Percentiles rank a stretch among this genome's conserved stretches.
phyloP scores from a whole-genome alignment of 1,140 invertebrate genomes.

The Aphelinus atriplicis region DNA sequence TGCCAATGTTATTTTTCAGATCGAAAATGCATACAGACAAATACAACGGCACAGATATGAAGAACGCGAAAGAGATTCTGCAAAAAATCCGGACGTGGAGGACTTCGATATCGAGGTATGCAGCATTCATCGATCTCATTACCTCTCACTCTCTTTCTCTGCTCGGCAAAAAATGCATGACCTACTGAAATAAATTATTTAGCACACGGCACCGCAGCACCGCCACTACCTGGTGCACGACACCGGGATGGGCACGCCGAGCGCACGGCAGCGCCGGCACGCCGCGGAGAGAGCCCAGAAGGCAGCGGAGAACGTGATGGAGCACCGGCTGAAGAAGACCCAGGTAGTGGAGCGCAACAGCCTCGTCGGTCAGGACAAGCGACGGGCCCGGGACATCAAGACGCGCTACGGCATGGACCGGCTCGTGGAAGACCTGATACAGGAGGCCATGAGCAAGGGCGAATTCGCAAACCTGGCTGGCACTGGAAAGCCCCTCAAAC shows the following conservation, averaged over 20 bases:
- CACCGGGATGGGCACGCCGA: conserved; percentile 79
- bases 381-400: conserved; percentile 75
- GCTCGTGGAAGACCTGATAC: conserved; percentile 89
- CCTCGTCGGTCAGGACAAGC: conserved; percentile 72
- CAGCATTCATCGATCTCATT: neutral
- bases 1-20: conserved; percentile 48
- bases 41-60: conserved; percentile 59
- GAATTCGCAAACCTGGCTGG: conserved; percentile 87
- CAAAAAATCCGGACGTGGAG: conserved; percentile 58
- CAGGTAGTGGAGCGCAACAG: conserved; percentile 72
- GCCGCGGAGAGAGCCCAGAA: conserved; percentile 74
- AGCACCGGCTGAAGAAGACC: conserved; percentile 77
- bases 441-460: conserved; percentile 87
- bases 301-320: conserved; percentile 79
- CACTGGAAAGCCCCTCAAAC: conserved; percentile 80
- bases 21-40: conserved; percentile 69
- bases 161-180: no score
- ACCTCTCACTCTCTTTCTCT: no score
- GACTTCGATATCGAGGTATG: conserved; percentile 67
- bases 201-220: conserved; percentile 89
- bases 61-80: conserved; percentile 65
- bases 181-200: conserved; percentile 41
- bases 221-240: conserved; percentile 85
- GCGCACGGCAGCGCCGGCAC: conserved; percentile 81
- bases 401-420: conserved; percentile 86